Conservation (phyloP, 2,797 vertebrate species). For the Manis javanica region DNA sequence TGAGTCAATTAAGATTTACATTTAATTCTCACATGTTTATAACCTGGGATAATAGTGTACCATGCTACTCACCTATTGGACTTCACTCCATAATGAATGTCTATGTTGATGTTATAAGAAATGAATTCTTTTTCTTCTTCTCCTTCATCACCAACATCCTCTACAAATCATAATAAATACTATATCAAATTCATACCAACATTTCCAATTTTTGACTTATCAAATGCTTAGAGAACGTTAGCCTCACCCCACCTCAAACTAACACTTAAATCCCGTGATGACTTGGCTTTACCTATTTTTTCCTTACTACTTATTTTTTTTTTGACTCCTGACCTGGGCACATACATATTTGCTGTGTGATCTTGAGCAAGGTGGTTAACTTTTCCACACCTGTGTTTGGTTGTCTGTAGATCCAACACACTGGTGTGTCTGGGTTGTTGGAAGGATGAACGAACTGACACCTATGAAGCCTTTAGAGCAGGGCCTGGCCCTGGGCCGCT, state of each 20-base stretch:
- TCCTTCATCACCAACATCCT: conserved; percentile 99
- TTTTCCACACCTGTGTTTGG: background rate
- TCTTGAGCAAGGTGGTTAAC: background rate
- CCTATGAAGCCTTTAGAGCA: background rate
- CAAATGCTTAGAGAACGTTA: background rate
- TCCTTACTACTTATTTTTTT: background rate
- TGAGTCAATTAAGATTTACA: background rate
- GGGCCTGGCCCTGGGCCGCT: background rate
- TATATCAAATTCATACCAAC: background rate
- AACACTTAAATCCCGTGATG: background rate
- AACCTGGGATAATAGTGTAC: rapidly evolving
- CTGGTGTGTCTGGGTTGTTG: background rate
- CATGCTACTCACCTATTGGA: conserved; percentile 94
- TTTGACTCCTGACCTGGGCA: background rate
- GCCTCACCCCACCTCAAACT: background rate
- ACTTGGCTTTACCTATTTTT: background rate
- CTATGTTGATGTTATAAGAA: conserved; percentile 96
- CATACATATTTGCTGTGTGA: background rate
- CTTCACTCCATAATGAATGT: conserved; percentile 98
- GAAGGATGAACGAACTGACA: rapidly evolving
- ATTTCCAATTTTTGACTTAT: background rate
- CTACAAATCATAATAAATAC: conserved; percentile 85
- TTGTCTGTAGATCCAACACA: too few species aligned
- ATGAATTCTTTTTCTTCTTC: conserved; percentile 98
- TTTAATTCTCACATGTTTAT: background rate